Evolutionary conservation across 30 jellyfish, hydroid and myxozoan genomes (phyloP).

Genomic region (Turritopsis dohrnii): DNA sequence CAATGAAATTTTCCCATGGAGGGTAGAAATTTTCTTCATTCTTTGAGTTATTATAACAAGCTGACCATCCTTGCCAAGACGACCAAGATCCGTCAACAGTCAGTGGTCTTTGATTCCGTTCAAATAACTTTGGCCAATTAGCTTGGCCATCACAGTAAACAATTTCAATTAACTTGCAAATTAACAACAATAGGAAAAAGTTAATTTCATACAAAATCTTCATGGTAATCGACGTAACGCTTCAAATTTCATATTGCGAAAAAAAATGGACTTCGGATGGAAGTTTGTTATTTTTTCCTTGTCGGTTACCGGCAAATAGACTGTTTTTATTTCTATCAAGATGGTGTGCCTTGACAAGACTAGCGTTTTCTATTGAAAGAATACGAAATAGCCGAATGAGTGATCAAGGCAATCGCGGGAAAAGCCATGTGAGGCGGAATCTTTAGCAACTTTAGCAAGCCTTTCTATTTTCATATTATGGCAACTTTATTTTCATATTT

Average conservation of each 20-base stretch:
- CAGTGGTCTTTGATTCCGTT: constrained; percentile 15
- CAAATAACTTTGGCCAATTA: constrained; percentile 8
- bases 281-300: neutral
- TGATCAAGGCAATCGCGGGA: constrained; percentile 86
- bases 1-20: constrained; percentile 29
- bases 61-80: constrained; percentile 34
- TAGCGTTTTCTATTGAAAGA: too few relatives aligned
- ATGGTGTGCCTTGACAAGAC: too few relatives aligned
- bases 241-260: neutral
- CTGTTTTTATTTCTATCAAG: too few relatives aligned
- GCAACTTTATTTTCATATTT: constrained; percentile 79
- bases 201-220: neutral
- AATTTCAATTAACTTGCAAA: neutral
- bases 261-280: neutral
- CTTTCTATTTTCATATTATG: constrained; percentile 26
- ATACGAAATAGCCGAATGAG: too few relatives aligned
- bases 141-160: constrained; percentile 1
- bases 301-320: neutral
- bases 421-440: constrained; percentile 5
- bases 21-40: constrained; percentile 3
- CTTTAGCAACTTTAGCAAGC: neutral
- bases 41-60: constrained; percentile 25
- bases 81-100: constrained; percentile 41
- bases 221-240: neutral
- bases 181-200: neutral